Evolutionary conservation across 2,888 invertebrate genomes (phyloP), one percentile per base, ranked within the genome.

Genomic region (Volucella bombylans): DNA sequence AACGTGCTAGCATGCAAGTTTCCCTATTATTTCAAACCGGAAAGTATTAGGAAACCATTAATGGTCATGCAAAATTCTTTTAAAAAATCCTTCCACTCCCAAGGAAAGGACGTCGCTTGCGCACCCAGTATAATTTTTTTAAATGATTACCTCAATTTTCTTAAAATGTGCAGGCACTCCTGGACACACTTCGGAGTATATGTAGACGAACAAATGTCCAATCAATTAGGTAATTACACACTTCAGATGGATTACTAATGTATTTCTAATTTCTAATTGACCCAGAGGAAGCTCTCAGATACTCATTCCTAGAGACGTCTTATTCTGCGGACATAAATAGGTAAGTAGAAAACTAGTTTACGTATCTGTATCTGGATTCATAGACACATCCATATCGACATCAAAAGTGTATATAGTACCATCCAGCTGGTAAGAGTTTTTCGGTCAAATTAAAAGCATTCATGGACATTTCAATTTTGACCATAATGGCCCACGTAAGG

Each of bases 201-300:
- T 14, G 49, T 9, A 12, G 52, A 18, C 47, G 49, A 50, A 15
- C 15, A 55, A 82, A 55, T 57, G 50, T 8, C 62, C 72, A 67
- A 79, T 82, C 62, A 78, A 82, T 82, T 78, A 55, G 55, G 14
- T 14, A 43, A 69, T 64, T 57, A 55, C 15, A 65, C 41, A 15
- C 14, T 45, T 74, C 39, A n/a, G 18, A 76, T 61, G 74, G 81
- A 45, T 45, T 43, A n/a, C 41, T 45, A 65, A 73, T 47, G 68
- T n/a, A n/a, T n/a, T n/a, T n/a, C 50, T 62, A 54, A 80, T 74
- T 67, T 62, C 45, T 62, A 81, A 81, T 81, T 76, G 62, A 23
- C 39, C 49, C 43, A 50, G 64, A 50, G 49, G 39, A 23, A 41
- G 61, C 31, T 31, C 2, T 31, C 23, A 23, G 23, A 23, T 23